Conservation (phyloP, 1,140 invertebrate species). For the Monomorium pharaonis region DNA sequence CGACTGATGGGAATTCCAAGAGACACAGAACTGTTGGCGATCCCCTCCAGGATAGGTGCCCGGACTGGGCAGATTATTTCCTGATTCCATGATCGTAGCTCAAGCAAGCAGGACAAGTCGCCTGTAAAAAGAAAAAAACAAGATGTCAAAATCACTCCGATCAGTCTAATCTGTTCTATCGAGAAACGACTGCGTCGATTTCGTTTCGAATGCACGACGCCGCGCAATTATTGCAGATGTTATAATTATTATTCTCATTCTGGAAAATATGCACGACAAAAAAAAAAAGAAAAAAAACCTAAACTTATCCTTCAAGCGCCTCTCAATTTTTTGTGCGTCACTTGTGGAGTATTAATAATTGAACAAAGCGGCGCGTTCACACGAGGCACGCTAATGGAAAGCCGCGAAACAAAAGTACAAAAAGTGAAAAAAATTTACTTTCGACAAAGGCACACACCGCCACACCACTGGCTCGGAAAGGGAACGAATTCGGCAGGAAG, state of each 20-base stretch:
- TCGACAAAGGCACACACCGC: neutral
- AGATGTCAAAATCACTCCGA: constrained; percentile 31
- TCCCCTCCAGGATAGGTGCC: constrained; percentile 81
- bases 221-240: neutral
- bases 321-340: neutral
- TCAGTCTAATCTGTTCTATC: no score
- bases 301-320: neutral
- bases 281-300: neutral
- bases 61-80: constrained; percentile 77
- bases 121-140: constrained; percentile 56
- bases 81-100: constrained; percentile 78
- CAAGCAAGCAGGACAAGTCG: constrained; percentile 41
- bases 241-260: no score
- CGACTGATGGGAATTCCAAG: constrained; percentile 89
- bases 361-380: neutral
- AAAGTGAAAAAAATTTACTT: neutral
- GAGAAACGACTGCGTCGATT: neutral
- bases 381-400: neutral
- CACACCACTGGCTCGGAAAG: neutral
- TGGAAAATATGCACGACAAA: neutral
- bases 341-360: neutral
- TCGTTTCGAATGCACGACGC: neutral
- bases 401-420: neutral
- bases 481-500: neutral
- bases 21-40: constrained; percentile 86